A percentile compares a stretch with the other conserved stretches of the same genome.
Conservation (phyloP, 2,113 vertebrate genomes). For the Calyptomena viridis region DNA sequence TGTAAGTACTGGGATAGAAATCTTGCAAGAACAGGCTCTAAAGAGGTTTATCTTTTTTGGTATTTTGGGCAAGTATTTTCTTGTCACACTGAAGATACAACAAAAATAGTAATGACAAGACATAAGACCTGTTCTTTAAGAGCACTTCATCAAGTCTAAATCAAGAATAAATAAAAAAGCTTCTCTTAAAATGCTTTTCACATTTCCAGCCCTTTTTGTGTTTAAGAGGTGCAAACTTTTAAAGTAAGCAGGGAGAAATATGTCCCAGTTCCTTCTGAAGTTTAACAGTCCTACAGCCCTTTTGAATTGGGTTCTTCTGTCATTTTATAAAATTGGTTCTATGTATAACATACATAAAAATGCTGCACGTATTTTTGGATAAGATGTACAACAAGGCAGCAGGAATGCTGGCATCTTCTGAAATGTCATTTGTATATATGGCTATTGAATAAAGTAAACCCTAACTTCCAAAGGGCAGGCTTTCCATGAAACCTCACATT, state of each 20-base stretch:
- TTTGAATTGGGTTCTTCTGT: background rate
- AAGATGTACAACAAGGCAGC: background rate
- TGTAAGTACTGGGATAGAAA: conserved; percentile 25
- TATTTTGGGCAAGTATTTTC: conserved; percentile 45
- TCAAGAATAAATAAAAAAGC: background rate
- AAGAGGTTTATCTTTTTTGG: background rate
- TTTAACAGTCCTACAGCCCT: background rate
- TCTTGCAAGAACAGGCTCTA: conserved; percentile 35
- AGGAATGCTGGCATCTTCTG: background rate
- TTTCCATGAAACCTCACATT: background rate
- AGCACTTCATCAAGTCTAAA: conserved; percentile 34
- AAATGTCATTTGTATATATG: background rate
- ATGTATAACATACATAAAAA: background rate
- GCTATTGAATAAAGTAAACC: background rate
- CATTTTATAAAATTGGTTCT: background rate
- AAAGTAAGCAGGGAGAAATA: background rate
- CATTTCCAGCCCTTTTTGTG: background rate
- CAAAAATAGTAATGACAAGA: conserved; percentile 42
- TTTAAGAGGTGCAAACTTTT: background rate
- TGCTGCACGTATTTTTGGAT: background rate
- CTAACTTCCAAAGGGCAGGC: background rate
- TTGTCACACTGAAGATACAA: conserved; percentile 13
- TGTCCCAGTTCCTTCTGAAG: background rate
- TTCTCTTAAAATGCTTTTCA: conserved; percentile 24
- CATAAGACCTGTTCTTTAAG: conserved; percentile 30